These are phyloP conservation scores for Chaetophractus vellerosus DNA, from an alignment of 2,797 vertebrate species.

Conservation along the genomic window DNA sequence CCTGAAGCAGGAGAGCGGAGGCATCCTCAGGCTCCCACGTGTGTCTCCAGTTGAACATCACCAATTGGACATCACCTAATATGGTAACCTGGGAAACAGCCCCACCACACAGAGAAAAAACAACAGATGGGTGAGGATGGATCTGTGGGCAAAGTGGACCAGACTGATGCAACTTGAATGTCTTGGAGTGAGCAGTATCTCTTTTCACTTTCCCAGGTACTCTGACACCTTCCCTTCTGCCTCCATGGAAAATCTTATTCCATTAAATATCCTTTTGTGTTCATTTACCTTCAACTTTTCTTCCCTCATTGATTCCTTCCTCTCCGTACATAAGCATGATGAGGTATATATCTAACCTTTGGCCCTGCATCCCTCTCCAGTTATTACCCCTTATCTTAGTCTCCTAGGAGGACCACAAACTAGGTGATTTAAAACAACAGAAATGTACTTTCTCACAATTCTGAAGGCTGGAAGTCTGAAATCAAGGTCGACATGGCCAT, in stretches of 20 bases:
- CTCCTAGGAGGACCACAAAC: too few relatives aligned
- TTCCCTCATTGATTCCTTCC: neutral
- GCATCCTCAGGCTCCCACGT: neutral
- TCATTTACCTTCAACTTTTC: neutral
- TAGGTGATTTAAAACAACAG: too few relatives aligned
- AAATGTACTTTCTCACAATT: too few relatives aligned
- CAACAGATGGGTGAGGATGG: neutral
- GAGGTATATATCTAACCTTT: neutral
- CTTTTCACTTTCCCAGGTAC: neutral
- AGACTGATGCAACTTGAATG: neutral
- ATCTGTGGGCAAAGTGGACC: neutral
- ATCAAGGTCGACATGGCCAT: too few relatives aligned
- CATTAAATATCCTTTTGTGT: neutral
- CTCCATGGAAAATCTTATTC: neutral
- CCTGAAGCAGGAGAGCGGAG: neutral
- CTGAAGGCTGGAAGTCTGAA: too few relatives aligned
- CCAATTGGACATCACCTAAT: neutral
- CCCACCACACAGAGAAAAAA: neutral
- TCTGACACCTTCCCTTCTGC: neutral
- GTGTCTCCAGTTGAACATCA: neutral
- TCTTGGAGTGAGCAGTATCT: neutral
- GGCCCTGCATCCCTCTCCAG: neutral
- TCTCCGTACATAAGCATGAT: neutral
- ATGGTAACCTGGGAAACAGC: neutral
- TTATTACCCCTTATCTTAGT: neutral